These are phyloP conservation scores for Venturia canescens DNA, from an alignment of 1,140 invertebrate genomes.

Conservation along the genomic window DNA sequence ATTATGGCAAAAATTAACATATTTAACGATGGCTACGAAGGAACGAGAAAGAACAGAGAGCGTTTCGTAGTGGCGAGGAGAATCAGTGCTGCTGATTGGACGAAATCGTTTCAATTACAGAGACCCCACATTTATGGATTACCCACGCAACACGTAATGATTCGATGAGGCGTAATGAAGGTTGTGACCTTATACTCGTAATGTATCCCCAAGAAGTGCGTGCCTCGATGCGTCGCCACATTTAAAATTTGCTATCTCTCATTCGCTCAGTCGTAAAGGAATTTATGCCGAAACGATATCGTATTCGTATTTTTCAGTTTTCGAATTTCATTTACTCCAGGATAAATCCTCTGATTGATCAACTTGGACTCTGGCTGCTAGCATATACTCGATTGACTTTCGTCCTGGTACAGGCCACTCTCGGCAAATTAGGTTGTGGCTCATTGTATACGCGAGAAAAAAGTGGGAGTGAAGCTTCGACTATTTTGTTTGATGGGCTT, in stretches of 20 bases:
- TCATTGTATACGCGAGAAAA: too few relatives aligned
- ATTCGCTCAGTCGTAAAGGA: neutral
- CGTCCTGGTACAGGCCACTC: too few relatives aligned
- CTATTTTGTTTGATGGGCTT: neutral
- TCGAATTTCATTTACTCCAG: too few relatives aligned
- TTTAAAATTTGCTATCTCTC: neutral
- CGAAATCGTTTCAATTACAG: constrained; percentile 56
- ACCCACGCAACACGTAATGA: constrained; percentile 52
- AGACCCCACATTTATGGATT: constrained; percentile 28
- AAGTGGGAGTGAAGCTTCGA: neutral
- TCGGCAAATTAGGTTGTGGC: too few relatives aligned
- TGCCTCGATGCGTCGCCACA: neutral
- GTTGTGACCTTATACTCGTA: constrained; percentile 48
- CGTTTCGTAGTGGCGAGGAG: constrained; percentile 34
- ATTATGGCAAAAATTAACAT: too few relatives aligned
- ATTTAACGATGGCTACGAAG: neutral
- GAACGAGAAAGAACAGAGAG: constrained; percentile 8
- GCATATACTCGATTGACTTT: too few relatives aligned
- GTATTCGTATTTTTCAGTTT: too few relatives aligned
- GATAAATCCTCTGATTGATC: too few relatives aligned
- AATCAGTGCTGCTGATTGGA: constrained; percentile 52
- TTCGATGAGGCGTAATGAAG: constrained; percentile 52
- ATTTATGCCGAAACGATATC: too few relatives aligned
- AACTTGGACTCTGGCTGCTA: too few relatives aligned
- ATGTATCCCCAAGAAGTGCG: constrained; percentile 10